Percentiles rank a stretch among this genome's conserved stretches.
Conservation (phyloP, 2,888 invertebrate species). For the Eupeodes latifasciatus region DNA sequence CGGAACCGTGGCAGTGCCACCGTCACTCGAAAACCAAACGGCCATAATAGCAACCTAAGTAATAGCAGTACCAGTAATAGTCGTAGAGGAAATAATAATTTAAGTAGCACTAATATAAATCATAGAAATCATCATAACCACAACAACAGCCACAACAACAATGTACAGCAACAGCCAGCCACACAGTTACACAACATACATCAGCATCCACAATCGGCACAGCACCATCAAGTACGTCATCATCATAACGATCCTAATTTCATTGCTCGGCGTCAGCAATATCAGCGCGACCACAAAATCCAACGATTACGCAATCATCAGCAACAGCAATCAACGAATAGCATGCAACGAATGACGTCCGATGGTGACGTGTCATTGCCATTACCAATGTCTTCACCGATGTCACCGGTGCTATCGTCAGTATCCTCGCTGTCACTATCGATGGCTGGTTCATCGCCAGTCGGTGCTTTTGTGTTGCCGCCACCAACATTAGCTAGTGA, state of each 20-base stretch:
- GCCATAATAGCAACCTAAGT: conserved; percentile 80
- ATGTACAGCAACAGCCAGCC: conserved; percentile 77
- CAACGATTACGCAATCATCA: conserved; percentile 78
- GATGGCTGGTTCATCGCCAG: conserved; percentile 63
- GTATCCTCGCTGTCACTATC: conserved; percentile 53
- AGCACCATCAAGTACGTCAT: conserved; percentile 82
- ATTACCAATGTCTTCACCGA: conserved; percentile 56
- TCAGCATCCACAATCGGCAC: conserved; percentile 78
- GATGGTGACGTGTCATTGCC: conserved; percentile 51
- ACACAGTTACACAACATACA: conserved; percentile 70
- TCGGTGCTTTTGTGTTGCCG: conserved; percentile 50
- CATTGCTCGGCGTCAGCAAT: conserved; percentile 81
- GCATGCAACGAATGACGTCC: conserved; percentile 51
- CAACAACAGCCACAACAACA: conserved; percentile 73
- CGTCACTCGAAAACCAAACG: conserved; percentile 77
- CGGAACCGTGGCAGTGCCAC: conserved; percentile 76
- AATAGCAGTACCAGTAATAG: conserved; percentile 77
- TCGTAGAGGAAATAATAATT: conserved; percentile 79
- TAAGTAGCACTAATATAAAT: conserved; percentile 81
- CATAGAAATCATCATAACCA: conserved; percentile 77
- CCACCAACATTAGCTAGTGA: conserved; percentile 79
- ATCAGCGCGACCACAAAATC: conserved; percentile 80
- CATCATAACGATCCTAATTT: conserved; percentile 82
- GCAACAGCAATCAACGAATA: conserved; percentile 77
- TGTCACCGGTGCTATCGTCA: conserved; percentile 77